phyloP scores from a whole-genome alignment of 1,140 invertebrate species.

The Listronotus bonariensis region DNA sequence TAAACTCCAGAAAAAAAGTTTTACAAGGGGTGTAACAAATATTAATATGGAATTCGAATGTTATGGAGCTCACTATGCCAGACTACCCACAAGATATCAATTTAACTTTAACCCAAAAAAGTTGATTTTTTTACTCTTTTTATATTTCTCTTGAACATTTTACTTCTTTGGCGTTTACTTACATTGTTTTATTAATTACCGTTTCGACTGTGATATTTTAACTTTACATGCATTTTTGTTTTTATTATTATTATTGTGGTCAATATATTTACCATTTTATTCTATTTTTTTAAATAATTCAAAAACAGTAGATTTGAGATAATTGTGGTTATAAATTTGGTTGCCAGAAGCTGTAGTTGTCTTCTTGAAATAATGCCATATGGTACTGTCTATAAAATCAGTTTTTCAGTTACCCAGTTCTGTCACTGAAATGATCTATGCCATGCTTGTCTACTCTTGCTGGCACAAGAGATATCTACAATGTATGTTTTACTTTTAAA shows the following conservation, averaged over 20 bases:
- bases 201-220: conserved; percentile 32
- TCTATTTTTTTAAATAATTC: too few species aligned
- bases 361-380: too few species aligned
- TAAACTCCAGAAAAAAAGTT: conserved; percentile 17
- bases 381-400: too few species aligned
- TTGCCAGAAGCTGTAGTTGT: too few species aligned
- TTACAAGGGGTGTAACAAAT: conserved; percentile 24
- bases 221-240: conserved; percentile 27
- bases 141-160: conserved; percentile 4
- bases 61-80: conserved; percentile 41
- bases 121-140: conserved; percentile 5
- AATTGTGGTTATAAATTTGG: too few species aligned
- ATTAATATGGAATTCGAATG: conserved; percentile 41
- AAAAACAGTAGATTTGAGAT: too few species aligned
- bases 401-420: too few species aligned
- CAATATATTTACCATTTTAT: conserved; percentile 14
- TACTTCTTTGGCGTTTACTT: neutral
- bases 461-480: too few species aligned
- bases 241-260: conserved; percentile 22
- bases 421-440: too few species aligned
- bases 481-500: too few species aligned
- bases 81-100: conserved; percentile 39
- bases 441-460: too few species aligned
- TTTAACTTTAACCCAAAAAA: conserved; percentile 31
- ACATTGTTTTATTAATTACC: conserved; percentile 9